Base-by-base conservation (phyloP, 2,113 vertebrate genomes). In the Anarhynchus alexandrinus region DNA sequence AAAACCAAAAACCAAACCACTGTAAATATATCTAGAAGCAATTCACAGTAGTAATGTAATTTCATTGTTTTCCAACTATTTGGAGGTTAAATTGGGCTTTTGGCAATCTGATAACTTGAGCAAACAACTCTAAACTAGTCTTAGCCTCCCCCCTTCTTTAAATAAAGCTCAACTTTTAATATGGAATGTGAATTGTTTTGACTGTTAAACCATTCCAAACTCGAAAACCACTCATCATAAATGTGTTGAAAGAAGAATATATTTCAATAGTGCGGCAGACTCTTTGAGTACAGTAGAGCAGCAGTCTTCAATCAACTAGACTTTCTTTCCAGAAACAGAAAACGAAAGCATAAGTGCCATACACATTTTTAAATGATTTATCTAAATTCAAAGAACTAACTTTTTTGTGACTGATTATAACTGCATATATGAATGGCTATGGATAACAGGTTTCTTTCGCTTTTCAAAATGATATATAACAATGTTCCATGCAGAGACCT, bases 211-310 rank as follows among this genome's bases (percentile, higher is more conserved):
- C 67, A 92, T 93, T 97, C 89, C 94, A 97, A 96, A 97, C 85
- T 96, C 90, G 82, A 97, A 97, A 96, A 71, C 72, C 96, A 94
- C 89, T 92, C 94, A 97, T 97, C 96, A 96, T 83, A 93, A 81
- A 95, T 4, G 96, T 96, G 97, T 95, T 97, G 97, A 97, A 97
- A 97, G 97, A 92, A 87, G 93, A 96, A 92, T 96, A 91, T 96
- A 97, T 97, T 97, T 97, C 95, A 96, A 88, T 62, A 84, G 71
- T 15, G 73, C 10, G 38, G 91, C 96, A 96, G 73, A 70, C 77
- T 94, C 90, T 96, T 93, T 95, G 94, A 91, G 83, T 94, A 92
- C 71, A 91, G 89, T 83, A 95, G 70, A 96, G 85, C 94, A 96
- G 92, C 94, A 93, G 96, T 95, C 94, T 97, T 97, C 96, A 97